phyloP scores from a whole-genome alignment of 2,888 invertebrate species.

The Hirtodrosophila cameraria region DNA sequence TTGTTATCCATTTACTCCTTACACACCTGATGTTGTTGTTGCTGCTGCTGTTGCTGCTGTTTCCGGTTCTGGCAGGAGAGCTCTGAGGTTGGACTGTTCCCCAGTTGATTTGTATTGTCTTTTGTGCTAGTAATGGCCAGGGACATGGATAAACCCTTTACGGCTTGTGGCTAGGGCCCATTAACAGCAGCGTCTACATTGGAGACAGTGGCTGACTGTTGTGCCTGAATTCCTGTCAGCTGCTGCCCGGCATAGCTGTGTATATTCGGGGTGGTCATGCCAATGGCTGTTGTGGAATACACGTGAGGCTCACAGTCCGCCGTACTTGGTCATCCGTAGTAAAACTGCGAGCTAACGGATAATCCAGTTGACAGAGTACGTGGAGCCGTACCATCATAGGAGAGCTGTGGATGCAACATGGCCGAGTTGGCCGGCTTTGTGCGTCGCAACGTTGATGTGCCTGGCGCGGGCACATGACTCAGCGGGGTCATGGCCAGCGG shows the following conservation, averaged over 20 bases:
- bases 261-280: conserved; percentile 26
- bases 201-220: conserved; percentile 16
- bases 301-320: conserved; percentile 61
- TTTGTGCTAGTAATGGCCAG: conserved; percentile 28
- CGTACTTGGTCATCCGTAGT: conserved; percentile 83
- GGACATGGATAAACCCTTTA: conserved; percentile 2
- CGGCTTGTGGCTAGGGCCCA: conserved; percentile 55
- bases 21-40: conserved; percentile 40
- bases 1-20: conserved; percentile 17
- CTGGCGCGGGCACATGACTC: conserved; percentile 41
- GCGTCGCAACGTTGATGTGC: conserved; percentile 67
- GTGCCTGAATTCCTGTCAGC: conserved; percentile 11
- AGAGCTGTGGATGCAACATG: conserved; percentile 74
- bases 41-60: conserved; percentile 3
- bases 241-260: conserved; percentile 28
- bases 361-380: conserved; percentile 83
- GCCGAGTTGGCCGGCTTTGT: conserved; percentile 53
- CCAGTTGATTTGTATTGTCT: conserved; percentile 65
- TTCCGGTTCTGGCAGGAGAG: conserved; percentile 2
- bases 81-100: conserved; percentile 19
- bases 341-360: conserved; percentile 82
- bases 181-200: conserved; percentile 13
- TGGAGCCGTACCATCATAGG: conserved; percentile 83
- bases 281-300: conserved; percentile 46
- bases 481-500: conserved; percentile 51